Evolutionary conservation across 2,113 vertebrate genomes (phyloP), one percentile per base, ranked within the genome.

Genomic region (Cottus gobio): DNA sequence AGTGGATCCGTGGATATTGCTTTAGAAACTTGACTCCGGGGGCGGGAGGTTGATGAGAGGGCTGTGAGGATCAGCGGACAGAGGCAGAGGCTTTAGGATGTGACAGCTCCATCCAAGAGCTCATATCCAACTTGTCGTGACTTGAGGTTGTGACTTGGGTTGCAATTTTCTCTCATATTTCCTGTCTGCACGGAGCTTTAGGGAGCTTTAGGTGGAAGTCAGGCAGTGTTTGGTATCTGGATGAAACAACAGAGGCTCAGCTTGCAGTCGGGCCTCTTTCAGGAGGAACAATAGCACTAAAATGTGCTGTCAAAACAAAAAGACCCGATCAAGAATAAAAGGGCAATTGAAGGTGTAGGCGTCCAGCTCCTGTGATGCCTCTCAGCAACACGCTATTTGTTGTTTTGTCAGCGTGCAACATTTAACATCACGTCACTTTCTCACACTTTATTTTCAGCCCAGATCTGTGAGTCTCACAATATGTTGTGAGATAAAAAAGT

Each of bases 71-170:
- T 88, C 80, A 80, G 60, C 0, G n/a, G 66, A 71, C 69, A 54
- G 62, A 62, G 83, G 46, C 62, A 30, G 28, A 30, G 71, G 69
- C 72, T 87, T 80, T 34, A 61, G 63, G 58, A 82, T 66, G 44
- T 71, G 34, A 80, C 79, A 34, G 62, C 62, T 72, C 62, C 46
- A 48, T 87, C 67, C 12, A 3, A 48, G 37, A 37, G 52, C 82
- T 44, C 8, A 44, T 60, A 60, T 5, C 9, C n/a, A 65, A 77
- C 62, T 75, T 82, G 84, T 84, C 74, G 36, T 86, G 86, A 85
- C 75, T 73, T 57, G 75, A 77, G 68, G 62, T 77, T 84, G 83
- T 80, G 84, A 83, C 77, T 37, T 7, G 71, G 24, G 63, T 87
- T 60, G 26, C 28, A 73, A 87, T 84, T 67, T 62, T 86, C 36